phyloP scores from a whole-genome alignment of 2,113 vertebrate genomes.

The Chionis minor region DNA sequence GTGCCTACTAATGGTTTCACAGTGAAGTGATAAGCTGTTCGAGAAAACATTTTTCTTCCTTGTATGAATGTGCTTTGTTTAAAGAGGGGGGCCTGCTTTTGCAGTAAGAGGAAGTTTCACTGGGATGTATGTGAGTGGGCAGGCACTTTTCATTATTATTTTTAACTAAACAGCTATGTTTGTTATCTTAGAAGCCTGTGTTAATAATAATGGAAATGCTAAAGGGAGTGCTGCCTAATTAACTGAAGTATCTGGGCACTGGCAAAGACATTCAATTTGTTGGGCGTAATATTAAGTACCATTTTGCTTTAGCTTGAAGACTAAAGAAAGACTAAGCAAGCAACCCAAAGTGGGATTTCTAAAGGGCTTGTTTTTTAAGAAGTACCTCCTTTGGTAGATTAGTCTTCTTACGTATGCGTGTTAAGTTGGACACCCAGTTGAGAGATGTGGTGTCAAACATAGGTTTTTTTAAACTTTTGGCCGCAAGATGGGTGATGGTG shows the following conservation, averaged over 20 bases:
- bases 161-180: not conserved
- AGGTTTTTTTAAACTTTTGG: not conserved
- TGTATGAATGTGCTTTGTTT: not conserved
- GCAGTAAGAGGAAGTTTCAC: not conserved
- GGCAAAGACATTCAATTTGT: not conserved
- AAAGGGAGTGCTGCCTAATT: not conserved
- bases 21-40: not conserved
- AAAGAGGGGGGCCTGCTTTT: not conserved
- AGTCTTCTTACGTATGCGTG: not conserved
- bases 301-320: not conserved
- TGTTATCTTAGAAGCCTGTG: not conserved
- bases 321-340: not conserved
- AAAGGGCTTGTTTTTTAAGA: not conserved
- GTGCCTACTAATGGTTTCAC: not conserved
- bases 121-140: not conserved
- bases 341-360: not conserved
- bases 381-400: not conserved
- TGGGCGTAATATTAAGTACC: not conserved
- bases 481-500: not conserved
- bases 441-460: not conserved
- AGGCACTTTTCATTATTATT: not conserved
- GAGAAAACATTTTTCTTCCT: not conserved
- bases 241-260: not conserved
- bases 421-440: not conserved
- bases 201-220: not conserved